Evolutionary conservation across 2,888 invertebrate genomes (phyloP), one percentile per base, ranked within the genome.

Genomic region (Pycnomerus fuliginosus): DNA sequence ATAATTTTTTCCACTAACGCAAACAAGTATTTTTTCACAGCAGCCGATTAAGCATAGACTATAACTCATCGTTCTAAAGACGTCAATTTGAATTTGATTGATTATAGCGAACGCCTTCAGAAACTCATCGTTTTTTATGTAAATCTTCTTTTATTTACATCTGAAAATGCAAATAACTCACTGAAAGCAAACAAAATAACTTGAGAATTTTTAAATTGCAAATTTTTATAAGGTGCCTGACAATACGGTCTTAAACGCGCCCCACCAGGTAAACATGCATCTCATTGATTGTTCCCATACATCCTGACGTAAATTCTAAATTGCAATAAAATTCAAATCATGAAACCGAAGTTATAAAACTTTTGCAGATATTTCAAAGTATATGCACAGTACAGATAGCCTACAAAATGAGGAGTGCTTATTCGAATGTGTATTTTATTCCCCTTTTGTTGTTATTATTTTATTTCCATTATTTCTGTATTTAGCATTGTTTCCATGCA

Each of bases 91-190:
- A 43, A 43, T 53, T 50, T 53, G 53, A 53, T 53, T 53, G 53
- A 53, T 53, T 53, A 48, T 41, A 37, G 36, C 22, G 29, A 33
- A 17, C 24, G 40, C 50, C 46, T 48, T 46, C 48, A 48, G 36
- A 44, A 39, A 38, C 41, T 44, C 50, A 44, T 50, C 52, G 50
- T 53, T 53, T 53, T 53, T 53, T 51, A 53, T 50, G 53, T 37
- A 51, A 53, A 53, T 53, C 48, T 35, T 33, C 45, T 48, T 50
- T 44, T 53, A 53, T 53, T 53, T 53, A 53, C 53, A 49, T 53
- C 50, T 40, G 39, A 49, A 51, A 51, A 53, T 53, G 53, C 48
- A 53, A 51, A 53, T 49, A 45, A 30, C 46, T 36, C 45, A 30
- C 34, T 41, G 46, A 39, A 32, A 40, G 46, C 50, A 50, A 53